These are phyloP conservation scores for Hyalella azteca DNA, from an alignment of 2,888 invertebrate genomes.

Conservation along the genomic window DNA sequence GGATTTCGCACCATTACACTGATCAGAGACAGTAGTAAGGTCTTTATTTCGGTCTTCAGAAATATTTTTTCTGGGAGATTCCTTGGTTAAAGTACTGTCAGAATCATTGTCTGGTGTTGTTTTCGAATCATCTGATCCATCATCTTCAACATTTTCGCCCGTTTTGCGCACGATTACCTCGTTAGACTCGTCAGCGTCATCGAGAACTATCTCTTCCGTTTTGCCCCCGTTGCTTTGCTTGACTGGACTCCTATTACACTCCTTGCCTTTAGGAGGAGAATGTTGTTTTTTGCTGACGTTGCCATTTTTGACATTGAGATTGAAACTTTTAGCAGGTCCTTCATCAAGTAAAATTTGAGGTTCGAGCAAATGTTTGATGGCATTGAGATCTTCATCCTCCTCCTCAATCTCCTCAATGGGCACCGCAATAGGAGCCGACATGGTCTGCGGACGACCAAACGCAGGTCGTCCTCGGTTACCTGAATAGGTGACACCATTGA, in stretches of 20 bases:
- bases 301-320: neutral
- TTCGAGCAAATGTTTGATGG: conserved; percentile 18
- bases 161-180: neutral
- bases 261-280: neutral
- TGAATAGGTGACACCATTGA: neutral
- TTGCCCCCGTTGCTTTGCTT: neutral
- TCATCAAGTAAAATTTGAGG: conserved; percentile 19
- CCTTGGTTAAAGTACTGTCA: no score
- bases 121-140: neutral
- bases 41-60: no score
- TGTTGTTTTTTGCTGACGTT: neutral
- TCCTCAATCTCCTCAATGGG: conserved; percentile 32
- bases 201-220: neutral
- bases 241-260: neutral
- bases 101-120: no score
- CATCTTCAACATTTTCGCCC: conserved; percentile 6
- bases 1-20: no score
- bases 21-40: no score
- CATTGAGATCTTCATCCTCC: conserved; percentile 16
- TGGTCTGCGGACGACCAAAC: conserved; percentile 5
- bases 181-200: neutral
- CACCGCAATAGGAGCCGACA: conserved; percentile 22
- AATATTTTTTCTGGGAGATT: no score
- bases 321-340: neutral
- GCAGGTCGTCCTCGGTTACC: neutral